Base-by-base conservation (phyloP, 2,888 invertebrate species). In the Leucania comma region DNA sequence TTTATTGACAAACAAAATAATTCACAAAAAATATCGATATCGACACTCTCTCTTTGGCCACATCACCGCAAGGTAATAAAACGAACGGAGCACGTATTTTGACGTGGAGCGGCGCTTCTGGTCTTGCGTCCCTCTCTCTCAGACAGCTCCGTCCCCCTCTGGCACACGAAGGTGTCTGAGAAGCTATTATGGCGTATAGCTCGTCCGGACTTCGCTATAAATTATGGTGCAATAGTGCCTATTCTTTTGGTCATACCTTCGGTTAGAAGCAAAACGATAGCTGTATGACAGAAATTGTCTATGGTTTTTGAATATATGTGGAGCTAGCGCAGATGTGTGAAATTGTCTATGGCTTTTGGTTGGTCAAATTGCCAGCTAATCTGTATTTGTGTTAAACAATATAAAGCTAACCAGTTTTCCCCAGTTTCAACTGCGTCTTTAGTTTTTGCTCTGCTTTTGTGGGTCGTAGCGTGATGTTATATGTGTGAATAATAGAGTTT, bases 21-120 rank as follows among this genome's bases (percentile, higher is more conserved):
- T 54, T 58, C 20, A 35, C 14, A 35, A 42, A 58, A 75, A 38
- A 59, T 80, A 89, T 92, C 92, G 91, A 92, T 88, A 90, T 93
- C 92, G 91, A 91, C 76, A 75, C 20, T 20, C 84, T 20, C 12
- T 53, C 66, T 72, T 75, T 73, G 75, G 70, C 83, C 78, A 80
- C 90, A 86, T 86, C 91, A 91, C 91, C 89, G 88, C 90, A 88
- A 88, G 90, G 95, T 92, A 95, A 96, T 95, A 96, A 96, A 96
- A 95, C 96, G 95, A 96, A 94, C 94, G 94, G 93, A 93, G 94
- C 96, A 95, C 95, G 96, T 96, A 96, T 96, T 96, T 96, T 95
- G 96, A 96, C 96, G 96, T 94, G 92, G 92, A 95, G 95, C 95
- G 96, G 96, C 96, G 96, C 96, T 96, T 96, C 96, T 96, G 96